Evolutionary conservation across 1,140 invertebrate genomes (phyloP), one percentile per base, ranked within the genome.

Genomic region (Nephotettix cincticeps): DNA sequence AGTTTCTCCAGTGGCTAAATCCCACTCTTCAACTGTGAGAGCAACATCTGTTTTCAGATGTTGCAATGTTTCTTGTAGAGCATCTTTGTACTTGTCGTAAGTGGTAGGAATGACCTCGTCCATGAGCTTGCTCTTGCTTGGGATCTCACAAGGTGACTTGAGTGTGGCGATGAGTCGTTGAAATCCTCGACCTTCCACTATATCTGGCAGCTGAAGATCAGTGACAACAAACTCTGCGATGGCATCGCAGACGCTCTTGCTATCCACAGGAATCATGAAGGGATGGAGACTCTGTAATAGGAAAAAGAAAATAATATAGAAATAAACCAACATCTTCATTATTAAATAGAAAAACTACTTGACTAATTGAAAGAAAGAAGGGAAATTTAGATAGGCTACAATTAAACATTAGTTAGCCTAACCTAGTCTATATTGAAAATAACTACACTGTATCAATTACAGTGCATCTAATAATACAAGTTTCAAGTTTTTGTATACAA

Each of bases 121-220:
- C 73, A 84, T 83, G 0, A 85, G 70, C 73, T 83, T 83, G 61
- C 77, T 79, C 75, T 84, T 85, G 54, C 80, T 81, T 0, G 84
- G 84, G 17, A 86, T 84, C 77, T 84, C 83, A 75, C 84, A 85
- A 0, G 84, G 83, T 0, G 84, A 85, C 61, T 79, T 80, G 0
- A 85, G 71, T 0, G 83, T 83, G 0, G 82, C 83, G 0, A 85
- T 78, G 0, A 86, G 73, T 64, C 83, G 79, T 63, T 84, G 83
- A 70, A 85, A 86, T 4, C 75, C 74, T 72, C 51, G 9, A 13
- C 83, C 82, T 71, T 85, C 83, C 0, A 85, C 83, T 13, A 85
- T 78, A 68, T 84, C 83, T 2, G 83, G 83, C 43, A 81, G 71
- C 64, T 84, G 82, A 3, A 85, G 73, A 68, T 85, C 84, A 69